phyloP scores from a whole-genome alignment of 2,888 invertebrate species.

The Drosophila eohydei region DNA sequence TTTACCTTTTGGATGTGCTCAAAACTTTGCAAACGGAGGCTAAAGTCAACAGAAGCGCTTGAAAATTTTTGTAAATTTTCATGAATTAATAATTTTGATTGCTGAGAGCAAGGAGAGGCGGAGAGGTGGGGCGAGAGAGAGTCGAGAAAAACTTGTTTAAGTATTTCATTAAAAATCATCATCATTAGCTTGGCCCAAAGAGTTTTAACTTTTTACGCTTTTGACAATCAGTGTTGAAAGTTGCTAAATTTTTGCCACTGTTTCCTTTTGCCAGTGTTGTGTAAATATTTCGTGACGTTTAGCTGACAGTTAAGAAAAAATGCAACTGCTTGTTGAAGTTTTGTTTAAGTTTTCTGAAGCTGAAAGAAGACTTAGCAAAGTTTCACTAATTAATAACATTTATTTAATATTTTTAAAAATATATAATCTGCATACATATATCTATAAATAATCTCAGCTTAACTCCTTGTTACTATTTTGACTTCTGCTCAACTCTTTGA shows the following conservation, averaged over 20 bases:
- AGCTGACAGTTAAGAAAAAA: constrained; percentile 6
- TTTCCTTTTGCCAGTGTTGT: constrained; percentile 2
- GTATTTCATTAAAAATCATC: constrained; percentile 65
- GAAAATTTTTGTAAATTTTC: constrained; percentile 40
- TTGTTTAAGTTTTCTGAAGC: background rate
- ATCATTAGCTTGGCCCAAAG: constrained; percentile 52
- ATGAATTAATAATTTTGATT: constrained; percentile 73
- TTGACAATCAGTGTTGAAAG: constrained; percentile 50
- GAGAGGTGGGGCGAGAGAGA: background rate
- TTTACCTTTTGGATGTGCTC: constrained; percentile 65
- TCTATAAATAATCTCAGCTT: background rate
- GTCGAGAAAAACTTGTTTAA: constrained; percentile 51
- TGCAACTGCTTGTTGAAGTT: constrained; percentile 41
- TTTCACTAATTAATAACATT: background rate
- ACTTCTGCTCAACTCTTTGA: background rate
- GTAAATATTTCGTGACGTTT: constrained; percentile 17
- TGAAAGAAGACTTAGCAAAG: background rate
- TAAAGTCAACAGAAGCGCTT: constrained; percentile 50
- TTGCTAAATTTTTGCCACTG: constrained; percentile 7
- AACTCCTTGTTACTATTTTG: background rate
- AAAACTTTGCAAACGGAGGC: constrained; percentile 33
- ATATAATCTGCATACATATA: background rate
- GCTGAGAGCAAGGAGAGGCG: constrained; percentile 11
- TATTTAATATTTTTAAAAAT: background rate
- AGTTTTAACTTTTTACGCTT: constrained; percentile 27